Base-by-base conservation (phyloP, 2,888 invertebrate species). In the Lucinisca nassula region DNA sequence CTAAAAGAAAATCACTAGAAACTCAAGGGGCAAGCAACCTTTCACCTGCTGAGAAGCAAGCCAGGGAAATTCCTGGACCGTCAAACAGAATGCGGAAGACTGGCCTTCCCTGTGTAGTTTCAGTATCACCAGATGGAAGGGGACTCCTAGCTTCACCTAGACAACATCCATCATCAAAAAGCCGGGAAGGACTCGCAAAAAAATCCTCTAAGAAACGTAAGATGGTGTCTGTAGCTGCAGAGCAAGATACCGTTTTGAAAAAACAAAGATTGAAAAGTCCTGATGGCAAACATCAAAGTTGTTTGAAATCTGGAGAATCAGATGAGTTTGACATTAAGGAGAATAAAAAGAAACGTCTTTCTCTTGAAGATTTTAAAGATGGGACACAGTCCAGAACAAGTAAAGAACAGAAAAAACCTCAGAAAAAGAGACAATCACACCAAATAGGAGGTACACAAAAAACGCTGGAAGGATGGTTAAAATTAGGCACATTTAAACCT, bases 1-100 rank as follows among this genome's bases (percentile, higher is more conserved):
- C 73, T n/a, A 78, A 82, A 55, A 58, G 74, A 45, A 76, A 58
- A 55, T 55, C 83, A 17, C 38, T 67, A 6, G 55, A 80, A 21
- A 58, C 77, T n/a, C 67, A 75, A 40, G 45, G 49, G 6, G 72
- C 76, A 21, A 35, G 67, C 6, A 35, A 51, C 2, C 32, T 21
- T 6, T 78, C 84, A 10, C 84, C 80, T 17, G 67, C 78, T 17
- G 81, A 78, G 35, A 87, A 87, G 76, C 79, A 67, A 3, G 30
- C 55, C 10, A 90, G 85, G 35, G 72, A 74, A 10, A 85, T 85
- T 30, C 90, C 90, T n/a, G 90, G 90, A 32, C 90, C 90, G 0
- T 85, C 85, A 0, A 38, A 49, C 72, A 73, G 58, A 27, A 40
- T 85, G 40, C 49, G 35, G 17, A 90, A 90, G 51, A 83, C 76